phyloP scores from a whole-genome alignment of 2,888 invertebrate species.

The Harpalus rubripes region DNA sequence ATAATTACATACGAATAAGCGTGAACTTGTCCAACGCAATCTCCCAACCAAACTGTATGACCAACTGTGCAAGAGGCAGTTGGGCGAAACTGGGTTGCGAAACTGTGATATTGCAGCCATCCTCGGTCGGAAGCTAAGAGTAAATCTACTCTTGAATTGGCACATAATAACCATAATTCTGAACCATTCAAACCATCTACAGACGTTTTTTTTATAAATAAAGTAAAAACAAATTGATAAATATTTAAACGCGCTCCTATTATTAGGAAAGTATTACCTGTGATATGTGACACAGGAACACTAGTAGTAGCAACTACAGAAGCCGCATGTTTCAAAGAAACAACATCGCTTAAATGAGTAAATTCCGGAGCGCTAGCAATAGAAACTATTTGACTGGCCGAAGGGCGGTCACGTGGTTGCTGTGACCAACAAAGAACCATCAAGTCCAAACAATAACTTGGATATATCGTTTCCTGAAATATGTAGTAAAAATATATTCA shows the following conservation, averaged over 20 bases:
- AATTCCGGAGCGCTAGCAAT: constrained; percentile 96
- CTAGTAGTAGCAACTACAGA: constrained; percentile 83
- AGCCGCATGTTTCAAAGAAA: constrained; percentile 85
- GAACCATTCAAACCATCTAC: constrained; percentile 79
- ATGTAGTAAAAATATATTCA: not conserved
- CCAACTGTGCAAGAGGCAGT: constrained; percentile 88
- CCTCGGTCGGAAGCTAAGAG: constrained; percentile 79
- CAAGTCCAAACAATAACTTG: constrained; percentile 93
- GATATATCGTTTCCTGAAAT: constrained; percentile 87
- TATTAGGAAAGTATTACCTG: constrained; percentile 75
- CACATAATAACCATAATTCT: constrained; percentile 88
- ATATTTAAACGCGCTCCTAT: not conserved
- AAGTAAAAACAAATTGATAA: not conserved
- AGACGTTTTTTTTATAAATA: not conserved
- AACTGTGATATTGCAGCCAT: constrained; percentile 82
- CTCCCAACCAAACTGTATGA: constrained; percentile 92
- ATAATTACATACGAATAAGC: constrained; percentile 85
- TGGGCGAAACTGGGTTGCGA: constrained; percentile 81
- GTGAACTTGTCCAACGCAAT: constrained; percentile 90
- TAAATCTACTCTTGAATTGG: constrained; percentile 83
- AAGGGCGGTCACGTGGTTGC: constrained; percentile 90
- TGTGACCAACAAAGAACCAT: constrained; percentile 99
- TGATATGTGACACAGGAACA: constrained; percentile 77
- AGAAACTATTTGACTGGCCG: constrained; percentile 96
- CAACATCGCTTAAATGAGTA: constrained; percentile 90